Base-by-base conservation (phyloP, 1,140 invertebrate genomes). In the Papilio dardanus region DNA sequence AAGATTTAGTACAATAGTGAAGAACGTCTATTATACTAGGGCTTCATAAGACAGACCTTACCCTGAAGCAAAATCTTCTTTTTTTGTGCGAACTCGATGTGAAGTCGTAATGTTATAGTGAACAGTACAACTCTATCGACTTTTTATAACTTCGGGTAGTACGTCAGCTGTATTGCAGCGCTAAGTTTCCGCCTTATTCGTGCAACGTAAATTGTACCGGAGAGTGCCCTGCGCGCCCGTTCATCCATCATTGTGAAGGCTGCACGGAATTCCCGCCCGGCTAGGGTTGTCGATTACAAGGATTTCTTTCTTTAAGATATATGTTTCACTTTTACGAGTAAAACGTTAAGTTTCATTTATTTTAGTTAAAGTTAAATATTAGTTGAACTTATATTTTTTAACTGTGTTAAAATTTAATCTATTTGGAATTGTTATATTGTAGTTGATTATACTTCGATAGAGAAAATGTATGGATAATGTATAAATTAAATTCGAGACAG, bases 161-260 rank as follows among this genome's bases (percentile, higher is more conserved):
- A 76, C 35, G 35, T 62, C 73, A 79, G 78, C 78, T 82, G 81
- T 77, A 80, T 75, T 68, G 77, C 73, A 79, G 76, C 77, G 76
- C 77, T 77, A 81, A 86, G 78, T 83, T 83, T 81, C 80, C 77
- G 75, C 77, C 77, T 83, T 74, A 77, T 77, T 69, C 76, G 54
- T 76, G 81, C 81, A 78, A 77, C 86, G 83, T 84, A 90, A 87
- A 90, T 81, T 83, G 82, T 81, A 86, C 75, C 73, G 74, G n/a
- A n/a, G n/a, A 42, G 42, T 14, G 69, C 75, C 78, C 77, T 62
- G 40, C 30, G 75, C 46, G 81, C 71, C 84, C 79, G 86, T 87
- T 88, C 86, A 90, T 90, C 86, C 81, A 84, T 90, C 87, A 90
- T 88, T 88, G 84, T 83, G 83, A 79, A 79, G 73, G 75, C 73